Base-by-base conservation (phyloP, 2,888 invertebrate species). In the Tanytarsus gracilentus region DNA sequence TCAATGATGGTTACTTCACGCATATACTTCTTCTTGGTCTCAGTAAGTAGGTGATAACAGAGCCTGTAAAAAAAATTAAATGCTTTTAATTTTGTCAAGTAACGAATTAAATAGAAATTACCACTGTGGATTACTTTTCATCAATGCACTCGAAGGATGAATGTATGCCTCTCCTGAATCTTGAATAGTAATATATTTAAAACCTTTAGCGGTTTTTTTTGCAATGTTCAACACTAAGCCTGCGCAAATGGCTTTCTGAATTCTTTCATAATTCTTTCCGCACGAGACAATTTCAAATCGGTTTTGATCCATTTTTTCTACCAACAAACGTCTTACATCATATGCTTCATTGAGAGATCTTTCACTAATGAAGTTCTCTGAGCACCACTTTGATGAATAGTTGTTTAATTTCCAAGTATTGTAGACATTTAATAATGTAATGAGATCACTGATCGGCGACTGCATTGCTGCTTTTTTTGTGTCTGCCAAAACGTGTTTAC, bases 321-420 rank as follows among this genome's bases (percentile, higher is more conserved):
- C 76, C 69, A 99, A 76, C 71, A 99, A 99, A 73, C 99, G 99
- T 40, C 99, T 80, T 1, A 99, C 96, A 75, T 99, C 98, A 75
- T 98, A 95, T 0, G 98, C 95, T 18, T 98, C 79, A 72, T 99
- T 99, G 62, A 99, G 75, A 0, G 97, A 97, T 18, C 98, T 77
- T 29, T 96, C 93, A 76, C 99, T 98, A 3, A 99, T 94, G 70
- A 98, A 99, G 77, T 99, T 99, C 71, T 99, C 98, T 69, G 96
- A 98, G 72, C 99, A 99, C 99, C 99, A 99, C 0, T 96, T 94
- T 71, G 94, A 95, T 0, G 95, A 95, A 74, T 97, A 98, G 75
- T 98, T 97, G 71, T 98, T 98, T 71, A 97, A 97, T 68, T 94
- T 89, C 99, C 99, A 99, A 53, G 97, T 95, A 71, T 99, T 99